These are phyloP conservation scores for Sycophila texana DNA, from an alignment of 2,888 invertebrate genomes.

Conservation along the genomic window DNA sequence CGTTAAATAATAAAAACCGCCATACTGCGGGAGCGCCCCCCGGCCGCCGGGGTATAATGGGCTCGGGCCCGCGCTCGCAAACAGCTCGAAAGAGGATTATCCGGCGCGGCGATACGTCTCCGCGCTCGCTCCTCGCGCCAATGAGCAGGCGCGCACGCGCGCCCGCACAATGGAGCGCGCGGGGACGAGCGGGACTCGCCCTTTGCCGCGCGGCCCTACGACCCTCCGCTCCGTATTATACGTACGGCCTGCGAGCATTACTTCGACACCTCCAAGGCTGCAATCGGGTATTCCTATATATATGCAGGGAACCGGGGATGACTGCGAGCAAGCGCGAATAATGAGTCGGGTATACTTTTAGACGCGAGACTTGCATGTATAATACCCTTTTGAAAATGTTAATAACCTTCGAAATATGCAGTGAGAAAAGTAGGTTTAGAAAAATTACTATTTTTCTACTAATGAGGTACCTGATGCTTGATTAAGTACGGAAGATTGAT, in stretches of 20 bases:
- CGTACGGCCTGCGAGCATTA: no score
- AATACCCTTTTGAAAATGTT: no score
- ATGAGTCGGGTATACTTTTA: neutral
- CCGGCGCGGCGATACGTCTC: slow-evolving; percentile 51
- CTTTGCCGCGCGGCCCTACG: no score
- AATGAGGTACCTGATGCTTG: no score
- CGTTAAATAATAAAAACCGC: slow-evolving; percentile 71
- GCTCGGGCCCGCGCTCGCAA: slow-evolving; percentile 26
- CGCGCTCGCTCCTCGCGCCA: slow-evolving; percentile 41
- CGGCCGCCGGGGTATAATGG: slow-evolving; percentile 22
- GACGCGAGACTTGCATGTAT: no score
- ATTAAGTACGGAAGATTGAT: no score
- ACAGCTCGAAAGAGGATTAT: slow-evolving; percentile 51
- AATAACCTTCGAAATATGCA: no score
- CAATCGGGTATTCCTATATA: no score
- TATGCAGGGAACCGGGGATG: neutral
- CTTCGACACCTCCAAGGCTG: no score
- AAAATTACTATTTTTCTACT: no score
- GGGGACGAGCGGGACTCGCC: neutral
- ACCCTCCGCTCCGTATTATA: neutral
- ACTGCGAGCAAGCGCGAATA: slow-evolving; percentile 22
- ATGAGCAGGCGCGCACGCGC: slow-evolving; percentile 30
- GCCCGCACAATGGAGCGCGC: slow-evolving; percentile 16
- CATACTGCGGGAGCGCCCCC: slow-evolving; percentile 61
- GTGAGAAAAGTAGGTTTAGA: no score